phyloP scores from a whole-genome alignment of 2,888 invertebrate genomes.

The Mesorhabditis spiculigera region DNA sequence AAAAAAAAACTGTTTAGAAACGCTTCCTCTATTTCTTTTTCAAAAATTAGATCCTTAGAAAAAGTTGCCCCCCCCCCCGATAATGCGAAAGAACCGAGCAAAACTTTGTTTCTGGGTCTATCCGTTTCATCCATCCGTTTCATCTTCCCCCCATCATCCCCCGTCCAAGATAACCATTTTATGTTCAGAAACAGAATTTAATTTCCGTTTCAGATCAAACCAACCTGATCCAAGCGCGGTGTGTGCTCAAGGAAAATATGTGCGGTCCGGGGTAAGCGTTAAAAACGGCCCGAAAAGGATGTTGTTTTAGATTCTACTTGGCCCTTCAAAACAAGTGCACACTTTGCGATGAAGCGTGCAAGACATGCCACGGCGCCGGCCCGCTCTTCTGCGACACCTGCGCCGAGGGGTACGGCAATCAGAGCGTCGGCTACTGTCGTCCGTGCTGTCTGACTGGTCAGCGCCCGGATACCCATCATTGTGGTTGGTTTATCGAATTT shows the following conservation, averaged over 20 bases:
- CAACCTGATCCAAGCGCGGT: constrained; percentile 52
- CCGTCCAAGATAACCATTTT: no score
- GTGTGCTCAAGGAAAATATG: constrained; percentile 47
- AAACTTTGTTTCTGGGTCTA: no score
- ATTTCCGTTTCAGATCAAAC: constrained; percentile 50
- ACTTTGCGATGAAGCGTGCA: constrained; percentile 50
- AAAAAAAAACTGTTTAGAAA: no score
- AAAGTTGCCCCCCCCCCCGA: no score
- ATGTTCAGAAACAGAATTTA: no score
- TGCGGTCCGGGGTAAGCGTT: constrained; percentile 53
- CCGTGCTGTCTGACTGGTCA: constrained; percentile 44
- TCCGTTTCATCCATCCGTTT: no score
- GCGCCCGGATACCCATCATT: constrained; percentile 30
- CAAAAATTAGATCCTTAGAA: no score
- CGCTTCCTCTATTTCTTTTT: no score
- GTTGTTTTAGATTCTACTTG: constrained; percentile 27
- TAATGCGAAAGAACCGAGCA: no score
- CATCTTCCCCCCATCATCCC: no score
- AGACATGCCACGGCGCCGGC: no score
- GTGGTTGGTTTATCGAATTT: constrained; percentile 16
- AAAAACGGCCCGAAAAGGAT: no score
- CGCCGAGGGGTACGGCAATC: constrained; percentile 46
- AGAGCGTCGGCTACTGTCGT: constrained; percentile 51
- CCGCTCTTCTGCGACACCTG: constrained; percentile 53
- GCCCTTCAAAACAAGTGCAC: constrained; percentile 41